phyloP scores from a whole-genome alignment of 2,113 vertebrate genomes.

The Lucifuga dentata region DNA sequence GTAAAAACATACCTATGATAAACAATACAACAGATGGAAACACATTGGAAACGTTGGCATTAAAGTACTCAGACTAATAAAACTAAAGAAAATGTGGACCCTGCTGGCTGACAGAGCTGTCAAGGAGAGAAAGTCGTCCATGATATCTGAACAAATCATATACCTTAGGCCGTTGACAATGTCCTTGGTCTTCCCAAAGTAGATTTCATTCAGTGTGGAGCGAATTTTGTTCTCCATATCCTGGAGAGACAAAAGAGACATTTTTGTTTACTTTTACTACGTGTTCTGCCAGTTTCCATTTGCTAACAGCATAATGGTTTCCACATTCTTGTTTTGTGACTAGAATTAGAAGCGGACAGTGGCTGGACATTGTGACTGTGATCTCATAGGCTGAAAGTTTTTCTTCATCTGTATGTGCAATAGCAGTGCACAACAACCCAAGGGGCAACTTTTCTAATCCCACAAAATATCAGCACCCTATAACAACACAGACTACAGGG shows the following conservation, averaged over 20 bases:
- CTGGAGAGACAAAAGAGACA: constrained; percentile 72
- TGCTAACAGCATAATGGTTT: no score
- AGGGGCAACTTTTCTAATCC: no score
- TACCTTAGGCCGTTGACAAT: constrained; percentile 98
- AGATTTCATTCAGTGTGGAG: constrained; percentile 99
- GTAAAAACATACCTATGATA: not conserved
- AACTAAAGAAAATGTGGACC: not conserved
- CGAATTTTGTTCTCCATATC: constrained; percentile 99
- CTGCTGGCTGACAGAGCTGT: constrained; percentile 18
- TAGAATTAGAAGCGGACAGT: no score
- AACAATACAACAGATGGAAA: constrained; percentile 8
- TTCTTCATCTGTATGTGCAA: no score
- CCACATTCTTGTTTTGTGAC: no score
- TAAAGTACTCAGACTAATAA: not conserved
- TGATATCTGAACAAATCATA: not conserved
- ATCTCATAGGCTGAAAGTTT: no score
- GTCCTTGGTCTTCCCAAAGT: constrained; percentile 99
- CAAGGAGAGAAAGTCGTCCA: not conserved
- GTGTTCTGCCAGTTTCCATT: not conserved
- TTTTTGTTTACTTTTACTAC: not conserved
- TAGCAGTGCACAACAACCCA: no score
- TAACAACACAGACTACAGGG: not conserved
- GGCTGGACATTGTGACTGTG: no score
- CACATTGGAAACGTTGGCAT: not conserved
- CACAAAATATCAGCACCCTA: no score